A percentile compares a stretch with the other conserved stretches of the same genome.
Conservation (phyloP, 92 coral and sea anemone genomes). For the Epizoanthus rinbou region DNA sequence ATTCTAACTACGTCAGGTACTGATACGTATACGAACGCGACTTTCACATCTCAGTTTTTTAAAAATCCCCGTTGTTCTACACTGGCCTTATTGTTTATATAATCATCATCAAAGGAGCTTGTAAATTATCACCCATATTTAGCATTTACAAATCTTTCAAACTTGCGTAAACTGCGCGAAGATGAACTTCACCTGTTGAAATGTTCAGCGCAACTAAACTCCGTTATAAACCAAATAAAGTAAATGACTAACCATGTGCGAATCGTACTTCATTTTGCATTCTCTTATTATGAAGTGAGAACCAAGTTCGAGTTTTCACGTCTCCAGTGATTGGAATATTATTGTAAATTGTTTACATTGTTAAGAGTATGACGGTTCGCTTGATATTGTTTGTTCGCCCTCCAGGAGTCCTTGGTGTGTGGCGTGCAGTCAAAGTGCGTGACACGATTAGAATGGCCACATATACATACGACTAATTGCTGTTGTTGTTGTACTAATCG, state of each 20-base stretch:
- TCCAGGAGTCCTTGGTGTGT: background rate
- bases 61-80: too few species aligned
- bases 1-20: too few species aligned
- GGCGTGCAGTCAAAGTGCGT: constrained; percentile 5
- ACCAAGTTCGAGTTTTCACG: background rate
- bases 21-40: too few species aligned
- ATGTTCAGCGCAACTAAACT: too few species aligned
- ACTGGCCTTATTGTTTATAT: too few species aligned
- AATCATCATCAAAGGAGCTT: too few species aligned
- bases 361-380: background rate
- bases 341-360: background rate
- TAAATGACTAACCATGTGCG: background rate
- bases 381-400: constrained; percentile 2
- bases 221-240: background rate
- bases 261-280: background rate
- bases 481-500: background rate
- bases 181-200: too few species aligned
- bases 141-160: too few species aligned
- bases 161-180: too few species aligned
- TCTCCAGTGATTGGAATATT: background rate
- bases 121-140: too few species aligned
- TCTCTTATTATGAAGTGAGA: background rate
- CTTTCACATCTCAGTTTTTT: too few species aligned
- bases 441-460: background rate
- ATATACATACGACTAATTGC: background rate